A percentile compares a stretch with the other conserved stretches of the same genome.
Evolutionary conservation across 2,888 invertebrate genomes (phyloP).

Genomic region (Eilema griseolum): DNA sequence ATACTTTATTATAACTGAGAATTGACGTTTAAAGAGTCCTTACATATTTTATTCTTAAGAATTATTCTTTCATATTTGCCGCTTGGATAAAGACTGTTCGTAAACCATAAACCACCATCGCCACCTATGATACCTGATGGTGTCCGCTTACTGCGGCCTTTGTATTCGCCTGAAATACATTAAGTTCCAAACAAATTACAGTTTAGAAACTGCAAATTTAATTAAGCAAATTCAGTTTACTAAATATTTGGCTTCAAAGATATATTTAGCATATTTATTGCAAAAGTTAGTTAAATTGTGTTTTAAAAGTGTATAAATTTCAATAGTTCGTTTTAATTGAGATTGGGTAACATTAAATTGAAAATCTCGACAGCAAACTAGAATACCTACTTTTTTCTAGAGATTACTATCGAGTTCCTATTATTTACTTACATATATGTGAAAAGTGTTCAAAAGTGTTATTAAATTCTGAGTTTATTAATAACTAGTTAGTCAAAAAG

Average conservation of each 20-base stretch:
- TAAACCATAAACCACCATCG: not conserved
- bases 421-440: not conserved
- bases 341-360: not conserved
- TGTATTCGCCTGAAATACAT: not conserved
- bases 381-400: too few relatives aligned
- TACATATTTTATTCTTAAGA: too few relatives aligned
- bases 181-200: constrained; percentile 1
- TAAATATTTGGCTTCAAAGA: too few relatives aligned
- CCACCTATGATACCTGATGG: not conserved
- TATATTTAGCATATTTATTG: not conserved
- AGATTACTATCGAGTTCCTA: too few relatives aligned
- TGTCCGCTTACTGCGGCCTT: not conserved
- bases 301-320: not conserved
- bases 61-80: too few relatives aligned
- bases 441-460: not conserved
- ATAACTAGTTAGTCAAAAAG: not conserved
- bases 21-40: constrained; percentile 64
- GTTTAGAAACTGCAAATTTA: not conserved
- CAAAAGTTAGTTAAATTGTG: not conserved
- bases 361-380: not conserved
- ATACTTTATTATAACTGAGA: constrained; percentile 57
- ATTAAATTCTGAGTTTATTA: not conserved
- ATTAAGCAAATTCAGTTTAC: too few relatives aligned
- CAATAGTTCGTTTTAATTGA: not conserved
- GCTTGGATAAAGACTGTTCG: not conserved